phyloP scores from a whole-genome alignment of 2,888 invertebrate species.

The Andrena camellia region DNA sequence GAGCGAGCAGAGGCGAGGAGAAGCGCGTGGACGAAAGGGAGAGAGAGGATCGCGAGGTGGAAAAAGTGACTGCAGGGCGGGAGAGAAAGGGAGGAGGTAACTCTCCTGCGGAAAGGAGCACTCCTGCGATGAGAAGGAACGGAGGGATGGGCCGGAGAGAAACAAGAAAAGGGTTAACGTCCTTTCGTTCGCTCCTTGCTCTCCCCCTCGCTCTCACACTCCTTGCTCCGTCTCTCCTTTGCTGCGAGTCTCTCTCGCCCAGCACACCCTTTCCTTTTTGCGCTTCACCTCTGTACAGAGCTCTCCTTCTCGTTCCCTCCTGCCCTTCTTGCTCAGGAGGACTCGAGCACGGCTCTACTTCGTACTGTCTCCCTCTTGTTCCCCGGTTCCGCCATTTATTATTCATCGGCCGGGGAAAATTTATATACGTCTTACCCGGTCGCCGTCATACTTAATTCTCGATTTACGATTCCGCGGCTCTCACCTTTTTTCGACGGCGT shows the following conservation, averaged over 20 bases:
- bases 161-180: constrained; percentile 80
- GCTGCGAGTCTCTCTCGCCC: constrained; percentile 5
- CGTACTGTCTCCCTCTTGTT: constrained; percentile 50
- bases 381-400: constrained; percentile 74
- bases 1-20: constrained; percentile 16
- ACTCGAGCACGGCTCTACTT: constrained; percentile 32
- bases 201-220: constrained; percentile 63
- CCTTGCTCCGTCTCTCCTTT: constrained; percentile 29
- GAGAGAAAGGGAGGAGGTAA: constrained; percentile 46
- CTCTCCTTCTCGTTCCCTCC: constrained; percentile 24
- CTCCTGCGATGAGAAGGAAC: constrained; percentile 69
- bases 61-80: constrained; percentile 56
- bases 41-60: constrained; percentile 55
- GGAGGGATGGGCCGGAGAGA: constrained; percentile 65
- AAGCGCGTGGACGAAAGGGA: constrained; percentile 31
- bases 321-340: constrained; percentile 34
- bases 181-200: constrained; percentile 78
- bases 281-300: neutral
- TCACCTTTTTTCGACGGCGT: constrained; percentile 45
- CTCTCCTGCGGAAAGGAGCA: constrained; percentile 70
- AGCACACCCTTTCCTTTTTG: constrained; percentile 11
- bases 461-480: constrained; percentile 72
- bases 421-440: constrained; percentile 72
- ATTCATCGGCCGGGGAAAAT: constrained; percentile 78
- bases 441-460: constrained; percentile 70